These are phyloP conservation scores for Drosophila meridionalis DNA, from an alignment of 2,888 invertebrate genomes.

Conservation along the genomic window DNA sequence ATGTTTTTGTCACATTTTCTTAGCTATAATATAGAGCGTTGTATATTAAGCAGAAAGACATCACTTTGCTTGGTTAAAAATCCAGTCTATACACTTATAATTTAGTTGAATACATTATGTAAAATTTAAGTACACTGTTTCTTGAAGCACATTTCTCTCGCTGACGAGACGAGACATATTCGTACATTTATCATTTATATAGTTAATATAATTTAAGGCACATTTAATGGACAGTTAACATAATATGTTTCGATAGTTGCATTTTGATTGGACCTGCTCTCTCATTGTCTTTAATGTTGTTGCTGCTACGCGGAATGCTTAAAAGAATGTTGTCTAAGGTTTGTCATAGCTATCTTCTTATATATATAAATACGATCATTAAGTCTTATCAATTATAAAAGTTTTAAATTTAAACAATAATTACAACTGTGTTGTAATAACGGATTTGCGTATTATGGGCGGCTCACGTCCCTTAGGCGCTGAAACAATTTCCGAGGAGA, in stretches of 20 bases:
- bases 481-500: slow-evolving; percentile 90
- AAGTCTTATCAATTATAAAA: slow-evolving; percentile 65
- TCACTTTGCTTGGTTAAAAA: slow-evolving; percentile 68
- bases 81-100: slow-evolving; percentile 77
- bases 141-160: slow-evolving; percentile 51
- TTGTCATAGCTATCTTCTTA: slow-evolving; percentile 64
- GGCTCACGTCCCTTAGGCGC: slow-evolving; percentile 88
- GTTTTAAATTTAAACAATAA: slow-evolving; percentile 60
- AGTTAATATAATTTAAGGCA: slow-evolving; percentile 70
- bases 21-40: slow-evolving; percentile 67
- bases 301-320: slow-evolving; percentile 67
- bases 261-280: slow-evolving; percentile 78
- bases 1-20: slow-evolving; percentile 52
- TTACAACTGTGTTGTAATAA: slow-evolving; percentile 93
- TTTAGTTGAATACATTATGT: slow-evolving; percentile 55
- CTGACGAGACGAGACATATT: slow-evolving; percentile 26
- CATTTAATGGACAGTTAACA: slow-evolving; percentile 76
- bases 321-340: slow-evolving; percentile 67
- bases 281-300: slow-evolving; percentile 61
- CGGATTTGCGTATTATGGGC: slow-evolving; percentile 92
- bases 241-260: slow-evolving; percentile 14
- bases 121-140: slow-evolving; percentile 62
- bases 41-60: slow-evolving; percentile 75
- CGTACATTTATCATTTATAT: slow-evolving; percentile 33
- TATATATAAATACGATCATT: slow-evolving; percentile 70